Evolutionary conservation across 2,797 vertebrate species (phyloP), one percentile per base, ranked within the genome.

Genomic region (Antennarius maculatus): DNA sequence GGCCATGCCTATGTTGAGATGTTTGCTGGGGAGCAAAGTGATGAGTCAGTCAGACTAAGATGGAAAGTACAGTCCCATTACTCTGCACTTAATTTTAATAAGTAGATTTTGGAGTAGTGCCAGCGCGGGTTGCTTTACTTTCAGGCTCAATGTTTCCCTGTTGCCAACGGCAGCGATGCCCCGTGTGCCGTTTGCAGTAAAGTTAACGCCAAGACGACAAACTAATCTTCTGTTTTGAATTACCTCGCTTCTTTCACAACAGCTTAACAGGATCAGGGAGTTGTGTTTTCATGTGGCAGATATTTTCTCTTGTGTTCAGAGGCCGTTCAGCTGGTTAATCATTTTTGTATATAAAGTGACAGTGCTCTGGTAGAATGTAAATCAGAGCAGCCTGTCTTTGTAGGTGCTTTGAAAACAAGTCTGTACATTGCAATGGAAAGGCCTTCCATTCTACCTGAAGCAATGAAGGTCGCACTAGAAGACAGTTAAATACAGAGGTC

Each of bases 401-500:
- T 23, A 23, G 23, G 18, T 31, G 46, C 54, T 65, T 31, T 59
- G 55, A 45, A 72, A 67, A 71, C 68, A 61, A 56, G 39, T 53
- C 63, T 47, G 64, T 50, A 31, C 28, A 12, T 34, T 48, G 54
- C 48, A 45, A 50, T 45, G 4, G 52, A 43, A 18, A 7, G 47
- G 14, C 42, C 9, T 31, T 27, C 49, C 42, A 45, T 37, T 53
- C 51, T 54, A 57, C 77, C 65, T 73, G 66, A 55, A 83, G 73
- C 23, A 1, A 15, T 57, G 72, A 82, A 84, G 80, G 79, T 86
- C 67, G 78, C 54, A 51, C 34, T 41, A 64, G 79, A 70, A 29
- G 74, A 66, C 53, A 74, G 69, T 81, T 75, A 75, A 82, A 71
- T 76, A 77, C 69, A 61, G 23, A 57, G 63, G 59, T 50, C 62